These are phyloP conservation scores for Stichodactyla helianthus DNA, from an alignment of 64 coral and sea anemone species.

Conservation along the genomic window DNA sequence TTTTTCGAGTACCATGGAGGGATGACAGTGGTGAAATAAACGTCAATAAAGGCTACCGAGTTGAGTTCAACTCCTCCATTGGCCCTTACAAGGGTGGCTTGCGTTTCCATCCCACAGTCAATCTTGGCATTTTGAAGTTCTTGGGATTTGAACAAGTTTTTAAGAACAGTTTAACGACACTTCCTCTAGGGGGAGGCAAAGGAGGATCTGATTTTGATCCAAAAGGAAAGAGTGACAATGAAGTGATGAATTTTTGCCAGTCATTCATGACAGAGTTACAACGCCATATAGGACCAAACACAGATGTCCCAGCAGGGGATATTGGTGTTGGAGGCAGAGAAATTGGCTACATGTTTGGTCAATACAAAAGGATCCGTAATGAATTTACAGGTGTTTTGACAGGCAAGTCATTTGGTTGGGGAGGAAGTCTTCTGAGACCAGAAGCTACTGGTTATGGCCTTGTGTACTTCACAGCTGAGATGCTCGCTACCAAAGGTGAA, in stretches of 20 bases:
- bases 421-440: constrained; percentile 80
- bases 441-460: constrained; percentile 88
- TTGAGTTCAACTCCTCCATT: constrained; percentile 89
- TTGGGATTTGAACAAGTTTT: constrained; percentile 86
- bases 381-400: constrained; percentile 90
- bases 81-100: constrained; percentile 83
- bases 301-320: constrained; percentile 86
- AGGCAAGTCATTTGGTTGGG: constrained; percentile 62
- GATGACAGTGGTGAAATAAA: constrained; percentile 63
- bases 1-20: constrained; percentile 90
- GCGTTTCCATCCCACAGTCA: constrained; percentile 78
- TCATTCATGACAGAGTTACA: constrained; percentile 92
- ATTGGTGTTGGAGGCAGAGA: constrained; percentile 87
- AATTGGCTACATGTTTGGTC: constrained; percentile 95
- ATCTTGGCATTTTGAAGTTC: constrained; percentile 85
- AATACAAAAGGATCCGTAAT: constrained; percentile 90
- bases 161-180: constrained; percentile 84
- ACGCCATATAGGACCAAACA: constrained; percentile 88
- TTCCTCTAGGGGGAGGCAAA: constrained; percentile 84
- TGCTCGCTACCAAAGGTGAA: constrained; percentile 66
- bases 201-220: constrained; percentile 91
- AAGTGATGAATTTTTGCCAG: constrained; percentile 95
- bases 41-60: constrained; percentile 80
- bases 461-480: constrained; percentile 91
- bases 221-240: constrained; percentile 78